Base-by-base conservation (phyloP, 2,113 vertebrate genomes). In the Oreochromis spilurus region DNA sequence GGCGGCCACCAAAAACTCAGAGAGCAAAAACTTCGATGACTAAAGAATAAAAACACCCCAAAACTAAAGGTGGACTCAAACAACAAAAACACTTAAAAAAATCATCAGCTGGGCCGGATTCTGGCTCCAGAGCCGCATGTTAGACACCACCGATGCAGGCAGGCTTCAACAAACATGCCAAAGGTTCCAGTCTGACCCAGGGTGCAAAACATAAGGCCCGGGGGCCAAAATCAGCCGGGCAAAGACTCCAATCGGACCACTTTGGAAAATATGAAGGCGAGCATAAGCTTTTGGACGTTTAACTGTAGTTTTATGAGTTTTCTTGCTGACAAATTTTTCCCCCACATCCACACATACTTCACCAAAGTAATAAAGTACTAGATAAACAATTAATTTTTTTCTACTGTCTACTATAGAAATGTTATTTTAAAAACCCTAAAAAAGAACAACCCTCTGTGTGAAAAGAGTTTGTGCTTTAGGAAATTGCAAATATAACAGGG, bases 181-280 rank as follows among this genome's bases (percentile, higher is more conserved):
- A 72, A 26, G 21, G 21, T 24, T 17, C 40, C 67, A 45, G 43
- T 26, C 40, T 45, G 13, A 43, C 65, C n/a, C 12, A 14, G 36
- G 40, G 8, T 17, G 67, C 67, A 72, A 67, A 67, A 67, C 5
- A 40, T 40, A 3, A 65, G 17, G 60, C 60, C 9, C 31, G 6
- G 60, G 60, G 9, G 31, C 9, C 9, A 36, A 31, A 65, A 36
- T 12, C 17, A 36, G 31, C 6, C 6, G 9, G 9, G 17, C 1
- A 36, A 36, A 62, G 31, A 36, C 60, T 36, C 26, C 60, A 65
- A 65, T 2, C 0, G 1, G 31, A 65, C 0, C 0, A 0, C 31
- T 65, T 65, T 36, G 60, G 60, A 36, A 62, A 62, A 62, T 34
- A 4, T 62, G 34, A 34, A 11, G 58, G 29, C 19, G 36, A 36